Evolutionary conservation across 2,888 invertebrate species (phyloP).

Genomic region (Drosophila neonasuta): DNA sequence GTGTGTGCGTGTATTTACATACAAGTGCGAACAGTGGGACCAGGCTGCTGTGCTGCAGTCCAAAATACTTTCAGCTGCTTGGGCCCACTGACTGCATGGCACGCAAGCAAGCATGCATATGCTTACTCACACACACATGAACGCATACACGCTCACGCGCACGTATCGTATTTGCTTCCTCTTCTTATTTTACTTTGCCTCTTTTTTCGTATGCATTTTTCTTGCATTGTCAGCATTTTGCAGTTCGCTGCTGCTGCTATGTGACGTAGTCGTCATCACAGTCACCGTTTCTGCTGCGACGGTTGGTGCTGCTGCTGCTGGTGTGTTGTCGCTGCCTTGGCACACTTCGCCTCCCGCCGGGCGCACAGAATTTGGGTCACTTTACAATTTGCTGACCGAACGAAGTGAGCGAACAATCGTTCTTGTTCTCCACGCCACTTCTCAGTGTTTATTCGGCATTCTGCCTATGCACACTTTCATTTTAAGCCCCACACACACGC

Average conservation of each 20-base stretch:
- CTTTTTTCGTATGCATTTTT: conserved; percentile 69
- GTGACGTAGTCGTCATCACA: conserved; percentile 32
- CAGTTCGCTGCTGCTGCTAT: conserved; percentile 44
- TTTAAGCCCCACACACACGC: conserved; percentile 36
- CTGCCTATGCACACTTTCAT: conserved; percentile 57
- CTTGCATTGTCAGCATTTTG: conserved; percentile 76
- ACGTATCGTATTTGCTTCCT: conserved; percentile 50
- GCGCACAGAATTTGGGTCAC: conserved; percentile 73
- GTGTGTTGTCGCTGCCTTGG: conserved; percentile 64
- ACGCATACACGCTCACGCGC: conserved; percentile 53
- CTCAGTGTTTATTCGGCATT: conserved; percentile 62
- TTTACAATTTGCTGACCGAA: conserved; percentile 76
- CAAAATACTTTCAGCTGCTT: conserved; percentile 12
- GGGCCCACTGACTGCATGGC: conserved; percentile 31
- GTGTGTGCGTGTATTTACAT: conserved; percentile 9
- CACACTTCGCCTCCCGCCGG: conserved; percentile 70
- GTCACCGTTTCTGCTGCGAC: conserved; percentile 41
- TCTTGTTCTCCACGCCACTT: conserved; percentile 44
- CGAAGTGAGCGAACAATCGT: conserved; percentile 41
- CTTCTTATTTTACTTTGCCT: conserved; percentile 36
- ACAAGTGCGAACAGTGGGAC: conserved; percentile 41
- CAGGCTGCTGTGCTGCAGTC: conserved; percentile 3
- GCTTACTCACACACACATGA: neutral
- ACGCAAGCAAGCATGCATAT: neutral
- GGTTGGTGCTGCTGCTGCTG: conserved; percentile 48